phyloP scores from a whole-genome alignment of 1,140 invertebrate genomes.

The Monomorium pharaonis region DNA sequence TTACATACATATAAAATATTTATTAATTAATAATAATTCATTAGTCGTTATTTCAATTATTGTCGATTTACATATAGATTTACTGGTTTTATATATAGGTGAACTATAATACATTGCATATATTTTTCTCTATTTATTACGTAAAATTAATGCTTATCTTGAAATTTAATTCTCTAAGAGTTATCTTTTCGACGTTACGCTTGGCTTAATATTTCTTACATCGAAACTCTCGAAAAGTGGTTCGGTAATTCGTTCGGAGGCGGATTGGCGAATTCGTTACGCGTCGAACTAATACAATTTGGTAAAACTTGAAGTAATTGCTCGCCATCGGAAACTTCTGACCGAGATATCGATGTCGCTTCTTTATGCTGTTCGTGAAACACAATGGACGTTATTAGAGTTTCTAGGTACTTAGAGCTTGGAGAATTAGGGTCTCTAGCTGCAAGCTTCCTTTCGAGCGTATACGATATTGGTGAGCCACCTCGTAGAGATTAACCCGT shows the following conservation, averaged over 20 bases:
- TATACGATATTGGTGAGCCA: constrained; percentile 57
- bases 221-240: constrained; percentile 36
- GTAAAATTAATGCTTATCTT: background rate
- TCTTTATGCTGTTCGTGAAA: constrained; percentile 8
- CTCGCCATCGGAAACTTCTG: constrained; percentile 21
- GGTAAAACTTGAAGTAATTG: constrained; percentile 50
- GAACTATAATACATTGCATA: background rate
- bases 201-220: constrained; percentile 22
- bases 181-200: constrained; percentile 12
- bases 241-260: constrained; percentile 33
- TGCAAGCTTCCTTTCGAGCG: background rate
- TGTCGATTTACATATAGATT: background rate
- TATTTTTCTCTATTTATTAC: background rate
- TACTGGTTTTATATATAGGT: background rate
- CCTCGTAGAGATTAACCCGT: constrained; percentile 76
- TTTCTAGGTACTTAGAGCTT: constrained; percentile 10
- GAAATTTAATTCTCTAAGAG: background rate
- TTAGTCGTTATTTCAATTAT: background rate
- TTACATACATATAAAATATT: background rate
- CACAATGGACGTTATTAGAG: constrained; percentile 38
- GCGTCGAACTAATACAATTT: constrained; percentile 39
- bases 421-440: constrained; percentile 17
- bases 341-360: constrained; percentile 37
- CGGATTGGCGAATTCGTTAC: constrained; percentile 22
- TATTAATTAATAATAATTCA: background rate